Base-by-base conservation (phyloP, 1,140 invertebrate genomes). In the Limonius californicus region DNA sequence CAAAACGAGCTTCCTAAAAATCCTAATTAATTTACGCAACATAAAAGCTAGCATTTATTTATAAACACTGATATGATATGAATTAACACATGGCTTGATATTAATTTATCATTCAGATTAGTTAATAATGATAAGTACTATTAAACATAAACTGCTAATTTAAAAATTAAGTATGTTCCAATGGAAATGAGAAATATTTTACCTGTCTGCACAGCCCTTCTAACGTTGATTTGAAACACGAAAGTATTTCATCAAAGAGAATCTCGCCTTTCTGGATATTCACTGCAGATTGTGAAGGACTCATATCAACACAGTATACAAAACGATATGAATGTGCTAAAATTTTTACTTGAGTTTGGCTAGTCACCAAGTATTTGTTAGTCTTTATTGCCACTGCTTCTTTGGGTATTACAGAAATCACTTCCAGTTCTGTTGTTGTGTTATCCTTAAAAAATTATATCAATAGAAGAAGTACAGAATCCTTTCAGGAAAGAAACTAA, bases 271-370 rank as follows among this genome's bases (percentile, higher is more conserved):
- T 79, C 67, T 86, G 81, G 66, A 88, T 83, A 78, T 91, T 87
- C 50, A 91, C 85, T 68, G 87, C 83, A 21, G 88, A 84, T 61
- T 87, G 80, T 1, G 90, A 92, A 15, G 90, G 89, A 77, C 89
- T 92, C 63, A 93, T 81, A 76, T 94, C 91, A 54, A 94, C 78
- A 71, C 89, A 88, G 77, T 89, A 90, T 18, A 88, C 88, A 63
- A 91, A 81, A 60, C 85, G 76, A 72, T 91, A 90, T 59, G 82
- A 82, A 69, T 75, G 84, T 57, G 72, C 83, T 66, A 79, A 80
- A 77, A 78, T 82, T 69, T 81, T 76, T 45, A 83, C 68, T 42
- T 78, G 77, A 35, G 83, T 81, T n/a, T 77, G 67, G 15, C 74
- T 77, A 14, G 76, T 77, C 55, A 84, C 76, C 68, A 76, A 72